Conservation (phyloP, 2,797 vertebrate genomes). For the Diglossa cyanea region DNA sequence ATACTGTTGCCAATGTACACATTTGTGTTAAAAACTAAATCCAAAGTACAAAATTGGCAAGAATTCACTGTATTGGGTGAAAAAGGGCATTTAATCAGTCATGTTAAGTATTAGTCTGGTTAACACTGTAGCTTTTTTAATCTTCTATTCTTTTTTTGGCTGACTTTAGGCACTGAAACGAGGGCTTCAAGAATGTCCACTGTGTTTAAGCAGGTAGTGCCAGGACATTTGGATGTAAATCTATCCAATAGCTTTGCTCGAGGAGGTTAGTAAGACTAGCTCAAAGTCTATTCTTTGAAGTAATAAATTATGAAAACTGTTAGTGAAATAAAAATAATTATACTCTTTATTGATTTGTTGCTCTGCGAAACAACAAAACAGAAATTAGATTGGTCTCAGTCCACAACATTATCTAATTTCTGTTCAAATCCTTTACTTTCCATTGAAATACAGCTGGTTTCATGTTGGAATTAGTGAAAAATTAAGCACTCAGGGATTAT, state of each 20-base stretch:
- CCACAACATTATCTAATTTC: not conserved
- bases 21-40: slow-evolving; percentile 39
- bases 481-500: not conserved
- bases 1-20: slow-evolving; percentile 63
- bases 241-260: slow-evolving; percentile 94
- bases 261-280: slow-evolving; percentile 91
- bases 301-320: slow-evolving; percentile 31
- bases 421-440: not conserved
- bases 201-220: slow-evolving; percentile 90
- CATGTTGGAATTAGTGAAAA: not conserved
- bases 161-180: slow-evolving; percentile 89
- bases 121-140: slow-evolving; percentile 71
- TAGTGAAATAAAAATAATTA: slow-evolving; percentile 36
- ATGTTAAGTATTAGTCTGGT: slow-evolving; percentile 67
- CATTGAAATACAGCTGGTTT: not conserved
- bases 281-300: slow-evolving; percentile 74
- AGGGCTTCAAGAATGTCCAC: slow-evolving; percentile 89
- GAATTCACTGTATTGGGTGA: slow-evolving; percentile 55
- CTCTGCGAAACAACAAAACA: not conserved
- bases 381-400: not conserved
- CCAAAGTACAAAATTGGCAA: slow-evolving; percentile 64
- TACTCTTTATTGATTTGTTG: not conserved
- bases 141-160: slow-evolving; percentile 72
- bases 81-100: slow-evolving; percentile 64
- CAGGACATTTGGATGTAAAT: slow-evolving; percentile 93